Percentiles rank a stretch among this genome's conserved stretches.
These are phyloP conservation scores for Leuciscus idus DNA, from an alignment of 2,113 vertebrate genomes.

Conservation along the genomic window DNA sequence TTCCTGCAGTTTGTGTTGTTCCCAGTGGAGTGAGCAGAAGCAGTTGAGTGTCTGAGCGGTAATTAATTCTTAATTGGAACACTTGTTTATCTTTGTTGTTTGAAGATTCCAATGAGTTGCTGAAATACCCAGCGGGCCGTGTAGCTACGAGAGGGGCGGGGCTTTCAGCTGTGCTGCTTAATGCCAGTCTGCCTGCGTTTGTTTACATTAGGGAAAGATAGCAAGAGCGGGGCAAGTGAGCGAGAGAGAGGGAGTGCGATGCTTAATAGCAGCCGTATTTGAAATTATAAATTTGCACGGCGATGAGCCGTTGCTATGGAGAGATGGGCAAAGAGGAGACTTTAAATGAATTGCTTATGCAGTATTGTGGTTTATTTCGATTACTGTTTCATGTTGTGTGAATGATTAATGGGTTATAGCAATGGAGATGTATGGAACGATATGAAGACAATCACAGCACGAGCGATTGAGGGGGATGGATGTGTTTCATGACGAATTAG, in stretches of 20 bases:
- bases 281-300: constrained; percentile 17
- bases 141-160: constrained; percentile 39
- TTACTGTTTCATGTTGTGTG: constrained; percentile 45
- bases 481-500: constrained; percentile 6
- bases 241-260: neutral
- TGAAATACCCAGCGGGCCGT: constrained; percentile 45
- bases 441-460: constrained; percentile 8
- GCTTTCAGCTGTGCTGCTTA: constrained; percentile 25
- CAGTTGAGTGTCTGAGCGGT: constrained; percentile 54
- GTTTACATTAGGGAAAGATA: constrained; percentile 37
- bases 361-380: constrained; percentile 34
- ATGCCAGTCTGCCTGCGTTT: constrained; percentile 43
- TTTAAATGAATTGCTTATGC: constrained; percentile 35
- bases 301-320: constrained; percentile 43
- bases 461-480: constrained; percentile 2
- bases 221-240: neutral
- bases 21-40: constrained; percentile 51
- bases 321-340: neutral
- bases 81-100: constrained; percentile 72
- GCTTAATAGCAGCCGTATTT: neutral
- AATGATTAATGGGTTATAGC: constrained; percentile 33
- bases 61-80: constrained; percentile 76
- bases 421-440: constrained; percentile 12
- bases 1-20: constrained; percentile 17
- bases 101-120: constrained; percentile 61